These are phyloP conservation scores for Hyposmocoma kahamanoa DNA, from an alignment of 1,140 invertebrate genomes.

Conservation along the genomic window DNA sequence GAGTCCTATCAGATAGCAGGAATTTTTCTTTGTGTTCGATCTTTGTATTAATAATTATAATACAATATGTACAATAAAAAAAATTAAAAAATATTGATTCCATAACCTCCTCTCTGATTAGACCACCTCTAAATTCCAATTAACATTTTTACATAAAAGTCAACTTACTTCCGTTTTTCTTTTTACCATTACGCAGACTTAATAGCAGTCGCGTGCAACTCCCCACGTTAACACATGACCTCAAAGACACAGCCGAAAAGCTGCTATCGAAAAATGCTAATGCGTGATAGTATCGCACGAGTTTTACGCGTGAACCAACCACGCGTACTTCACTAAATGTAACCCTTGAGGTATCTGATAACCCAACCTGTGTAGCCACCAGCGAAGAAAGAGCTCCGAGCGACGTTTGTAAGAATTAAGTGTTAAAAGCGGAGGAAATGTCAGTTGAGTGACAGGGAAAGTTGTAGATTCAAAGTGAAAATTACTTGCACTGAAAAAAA, in stretches of 20 bases:
- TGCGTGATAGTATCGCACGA: slow-evolving; percentile 39
- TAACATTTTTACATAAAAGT: no score
- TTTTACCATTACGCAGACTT: no score
- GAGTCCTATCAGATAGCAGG: no score
- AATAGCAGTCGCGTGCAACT: slow-evolving; percentile 44
- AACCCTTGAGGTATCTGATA: slow-evolving; percentile 65
- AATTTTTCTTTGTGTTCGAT: no score
- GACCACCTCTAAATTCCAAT: no score
- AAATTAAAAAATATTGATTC: no score
- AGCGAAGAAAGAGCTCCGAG: neutral
- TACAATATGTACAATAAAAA: no score
- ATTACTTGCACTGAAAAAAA: neutral
- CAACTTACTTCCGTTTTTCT: no score
- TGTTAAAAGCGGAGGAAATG: neutral
- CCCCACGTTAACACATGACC: slow-evolving; percentile 52
- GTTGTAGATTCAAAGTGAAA: neutral
- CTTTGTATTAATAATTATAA: no score
- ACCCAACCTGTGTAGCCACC: slow-evolving; percentile 23
- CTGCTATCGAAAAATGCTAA: slow-evolving; percentile 60
- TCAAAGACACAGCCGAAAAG: slow-evolving; percentile 45
- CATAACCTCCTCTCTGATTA: no score
- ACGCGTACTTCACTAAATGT: slow-evolving; percentile 20
- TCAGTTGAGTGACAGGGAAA: neutral
- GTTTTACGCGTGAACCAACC: slow-evolving; percentile 54
- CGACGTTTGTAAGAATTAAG: neutral